phyloP scores from a whole-genome alignment of 2,888 invertebrate genomes.

The Napeogenes sylphis region DNA sequence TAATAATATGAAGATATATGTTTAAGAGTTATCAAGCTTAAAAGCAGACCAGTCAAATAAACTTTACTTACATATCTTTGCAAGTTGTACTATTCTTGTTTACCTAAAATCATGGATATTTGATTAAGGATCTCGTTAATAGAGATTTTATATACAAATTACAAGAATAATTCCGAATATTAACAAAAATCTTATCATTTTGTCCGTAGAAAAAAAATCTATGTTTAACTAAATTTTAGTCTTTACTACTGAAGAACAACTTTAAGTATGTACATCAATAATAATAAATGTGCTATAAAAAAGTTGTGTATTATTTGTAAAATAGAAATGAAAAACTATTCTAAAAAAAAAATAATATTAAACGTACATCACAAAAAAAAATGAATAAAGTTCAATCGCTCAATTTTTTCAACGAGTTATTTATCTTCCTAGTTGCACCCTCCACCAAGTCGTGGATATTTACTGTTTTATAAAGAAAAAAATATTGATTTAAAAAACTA shows the following conservation, averaged over 20 bases:
- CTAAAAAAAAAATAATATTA: constrained; percentile 31
- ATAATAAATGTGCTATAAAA: too few relatives aligned
- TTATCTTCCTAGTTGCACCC: constrained; percentile 51
- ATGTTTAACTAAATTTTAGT: too few relatives aligned
- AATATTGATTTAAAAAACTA: constrained; percentile 18
- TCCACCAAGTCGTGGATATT: constrained; percentile 53
- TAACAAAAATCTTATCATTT: not conserved
- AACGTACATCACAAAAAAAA: constrained; percentile 44
- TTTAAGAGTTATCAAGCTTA: constrained; percentile 5
- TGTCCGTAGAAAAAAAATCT: too few relatives aligned
- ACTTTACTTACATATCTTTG: constrained; percentile 46
- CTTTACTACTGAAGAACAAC: too few relatives aligned
- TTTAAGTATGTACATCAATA: too few relatives aligned
- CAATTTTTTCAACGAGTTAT: constrained; percentile 49
- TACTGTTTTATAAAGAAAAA: constrained; percentile 23
- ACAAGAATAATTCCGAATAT: not conserved
- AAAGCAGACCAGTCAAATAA: constrained; percentile 30
- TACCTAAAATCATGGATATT: constrained; percentile 56
- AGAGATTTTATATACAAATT: not conserved
- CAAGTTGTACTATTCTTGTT: constrained; percentile 59
- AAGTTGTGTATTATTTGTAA: too few relatives aligned
- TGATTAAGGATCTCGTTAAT: constrained; percentile 10
- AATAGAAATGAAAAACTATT: constrained; percentile 6
- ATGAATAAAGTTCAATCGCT: constrained; percentile 35
- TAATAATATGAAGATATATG: constrained; percentile 1